Evolutionary conservation across 1,140 invertebrate species (phyloP), one percentile per base, ranked within the genome.

Genomic region (Drosophila oshimai): DNA sequence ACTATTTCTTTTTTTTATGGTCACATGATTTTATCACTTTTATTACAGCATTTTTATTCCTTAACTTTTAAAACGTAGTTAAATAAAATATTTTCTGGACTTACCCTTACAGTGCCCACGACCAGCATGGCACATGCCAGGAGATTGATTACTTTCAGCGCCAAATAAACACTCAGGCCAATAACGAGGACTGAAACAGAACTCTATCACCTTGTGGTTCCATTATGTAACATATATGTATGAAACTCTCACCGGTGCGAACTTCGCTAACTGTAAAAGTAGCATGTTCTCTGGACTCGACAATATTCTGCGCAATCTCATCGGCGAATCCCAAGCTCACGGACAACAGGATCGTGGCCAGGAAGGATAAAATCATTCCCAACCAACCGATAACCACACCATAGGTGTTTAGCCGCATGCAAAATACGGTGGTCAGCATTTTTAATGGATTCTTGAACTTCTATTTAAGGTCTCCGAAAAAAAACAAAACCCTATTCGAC

Each of bases 301-400:
- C 18, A 0, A 65, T 26, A 6, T 13, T 2, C 1, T 69, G 2
- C 1, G 68, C 54, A 5, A 78, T 26, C 4, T 57, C 50, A 46
- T 73, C 49, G n/a, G 26, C 34, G 6, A 45, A 34, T 10, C 54
- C 61, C 31, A 79, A 34, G 4, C 24, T 24, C 0, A 54, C 6
- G 24, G 34, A 12, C 5, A 55, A 4, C 1, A 53, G 4, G 49
- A 75, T 67, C 9, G 39, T 17, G 24, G 6, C 0, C 13, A 68
- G 1, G 41, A 74, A 39, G 12, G 61, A 71, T 24, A 44, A 44
- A 4, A 72, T 10, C 1, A 57, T n/a, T 0, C 64, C 65, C 9
- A 89, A 6, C 78, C 78, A 88, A 4, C 78, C 84, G 6, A 89
- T 33, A 1, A 71, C 55, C 3, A 84, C 31, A 10, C 78, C 84